These are phyloP conservation scores for Neopelma chrysocephalum DNA, from an alignment of 2,797 vertebrate genomes.

Conservation along the genomic window DNA sequence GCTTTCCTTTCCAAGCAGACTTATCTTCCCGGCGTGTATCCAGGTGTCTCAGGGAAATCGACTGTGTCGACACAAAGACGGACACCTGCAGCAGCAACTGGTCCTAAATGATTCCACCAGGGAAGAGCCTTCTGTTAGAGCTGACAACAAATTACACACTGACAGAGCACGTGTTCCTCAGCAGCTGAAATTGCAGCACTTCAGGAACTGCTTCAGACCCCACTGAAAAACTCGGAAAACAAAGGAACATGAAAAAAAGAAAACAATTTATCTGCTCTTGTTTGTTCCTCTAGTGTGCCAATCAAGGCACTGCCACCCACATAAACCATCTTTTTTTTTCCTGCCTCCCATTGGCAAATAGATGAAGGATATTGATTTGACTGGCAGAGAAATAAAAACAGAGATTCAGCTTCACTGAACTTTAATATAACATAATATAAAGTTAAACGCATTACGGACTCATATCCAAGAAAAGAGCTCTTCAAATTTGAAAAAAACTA, in stretches of 20 bases:
- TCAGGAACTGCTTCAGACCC: neutral
- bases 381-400: constrained; percentile 47
- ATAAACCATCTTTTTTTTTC: neutral
- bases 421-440: constrained; percentile 50
- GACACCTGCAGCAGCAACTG: neutral
- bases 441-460: neutral
- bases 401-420: constrained; percentile 36
- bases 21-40: neutral
- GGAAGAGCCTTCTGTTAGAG: neutral
- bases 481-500: neutral
- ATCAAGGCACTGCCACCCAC: constrained; percentile 32
- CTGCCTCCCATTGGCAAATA: constrained; percentile 2
- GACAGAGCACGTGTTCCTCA: neutral
- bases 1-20: neutral
- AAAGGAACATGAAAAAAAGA: neutral
- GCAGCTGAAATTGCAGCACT: neutral
- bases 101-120: neutral
- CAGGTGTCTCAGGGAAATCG: neutral
- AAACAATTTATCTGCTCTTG: neutral
- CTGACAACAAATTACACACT: neutral
- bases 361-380: constrained; percentile 36
- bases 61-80: neutral
- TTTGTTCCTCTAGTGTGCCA: constrained; percentile 31
- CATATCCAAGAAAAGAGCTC: neutral
- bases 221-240: neutral